Evolutionary conservation across 2,888 invertebrate species (phyloP).

Genomic region (Nemurella pictetii): DNA sequence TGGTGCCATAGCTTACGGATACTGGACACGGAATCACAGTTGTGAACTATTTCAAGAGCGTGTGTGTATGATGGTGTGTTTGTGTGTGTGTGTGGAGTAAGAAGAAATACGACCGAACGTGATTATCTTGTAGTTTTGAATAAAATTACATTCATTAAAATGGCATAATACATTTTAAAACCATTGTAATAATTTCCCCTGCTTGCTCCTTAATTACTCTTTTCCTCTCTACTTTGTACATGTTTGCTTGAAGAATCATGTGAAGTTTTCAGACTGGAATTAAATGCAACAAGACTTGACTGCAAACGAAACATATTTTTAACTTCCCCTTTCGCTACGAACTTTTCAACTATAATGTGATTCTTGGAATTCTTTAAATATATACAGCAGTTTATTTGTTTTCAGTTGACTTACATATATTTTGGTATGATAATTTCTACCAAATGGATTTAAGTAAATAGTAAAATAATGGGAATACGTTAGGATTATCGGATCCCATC

Average conservation of each 20-base stretch:
- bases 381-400: no score
- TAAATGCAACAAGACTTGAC: background rate
- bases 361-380: no score
- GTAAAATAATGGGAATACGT: no score
- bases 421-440: no score
- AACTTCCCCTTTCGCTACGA: background rate
- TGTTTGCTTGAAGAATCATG: background rate
- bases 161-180: background rate
- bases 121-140: background rate
- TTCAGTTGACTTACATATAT: no score
- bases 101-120: background rate
- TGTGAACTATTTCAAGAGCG: background rate
- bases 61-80: background rate
- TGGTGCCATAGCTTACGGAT: conserved; percentile 63
- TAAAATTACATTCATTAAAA: background rate
- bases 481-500: no score
- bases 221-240: background rate
- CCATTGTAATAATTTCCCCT: background rate
- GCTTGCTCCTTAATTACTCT: background rate
- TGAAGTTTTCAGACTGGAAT: background rate
- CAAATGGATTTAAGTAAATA: no score
- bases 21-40: background rate
- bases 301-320: background rate
- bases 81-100: no score
- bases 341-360: background rate